Percentiles rank a stretch among this genome's conserved stretches.
phyloP scores from a whole-genome alignment of 2,797 vertebrate genomes.

The Sebastes trivittatus region DNA sequence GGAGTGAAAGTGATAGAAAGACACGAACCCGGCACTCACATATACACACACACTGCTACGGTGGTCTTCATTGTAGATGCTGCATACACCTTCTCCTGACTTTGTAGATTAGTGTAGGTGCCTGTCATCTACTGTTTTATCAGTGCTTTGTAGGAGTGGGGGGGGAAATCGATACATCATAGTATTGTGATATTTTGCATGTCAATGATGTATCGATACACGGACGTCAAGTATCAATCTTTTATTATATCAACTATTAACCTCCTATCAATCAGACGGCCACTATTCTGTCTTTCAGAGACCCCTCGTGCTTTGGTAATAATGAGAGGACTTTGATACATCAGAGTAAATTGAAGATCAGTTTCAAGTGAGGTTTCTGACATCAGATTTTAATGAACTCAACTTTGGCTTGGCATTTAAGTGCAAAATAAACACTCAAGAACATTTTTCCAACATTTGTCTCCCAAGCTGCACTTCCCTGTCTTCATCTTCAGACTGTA shows the following conservation, averaged over 20 bases:
- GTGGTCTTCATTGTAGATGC: slow-evolving; percentile 11
- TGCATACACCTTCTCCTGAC: neutral
- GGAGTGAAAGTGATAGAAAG: slow-evolving; percentile 55
- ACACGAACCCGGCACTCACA: slow-evolving; percentile 17
- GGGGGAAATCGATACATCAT: too few species aligned
- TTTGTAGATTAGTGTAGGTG: neutral
- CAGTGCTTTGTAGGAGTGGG: neutral
- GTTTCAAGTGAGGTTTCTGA: slow-evolving; percentile 5
- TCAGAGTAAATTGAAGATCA: neutral
- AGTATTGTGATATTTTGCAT: too few species aligned
- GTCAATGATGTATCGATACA: accelerated
- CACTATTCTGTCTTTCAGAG: too few species aligned
- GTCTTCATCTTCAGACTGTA: neutral
- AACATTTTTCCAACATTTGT: neutral
- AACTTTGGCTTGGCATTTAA: neutral
- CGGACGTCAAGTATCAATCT: too few species aligned
- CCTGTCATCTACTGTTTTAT: neutral
- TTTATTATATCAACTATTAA: too few species aligned
- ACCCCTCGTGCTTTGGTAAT: neutral
- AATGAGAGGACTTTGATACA: neutral
- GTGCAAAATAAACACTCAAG: neutral
- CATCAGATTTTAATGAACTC: slow-evolving; percentile 1
- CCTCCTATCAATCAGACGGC: too few species aligned
- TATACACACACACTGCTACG: neutral
- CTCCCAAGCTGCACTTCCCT: neutral